These are phyloP conservation scores for Fragum whitleyi DNA, from an alignment of 2,888 invertebrate genomes.

Conservation along the genomic window DNA sequence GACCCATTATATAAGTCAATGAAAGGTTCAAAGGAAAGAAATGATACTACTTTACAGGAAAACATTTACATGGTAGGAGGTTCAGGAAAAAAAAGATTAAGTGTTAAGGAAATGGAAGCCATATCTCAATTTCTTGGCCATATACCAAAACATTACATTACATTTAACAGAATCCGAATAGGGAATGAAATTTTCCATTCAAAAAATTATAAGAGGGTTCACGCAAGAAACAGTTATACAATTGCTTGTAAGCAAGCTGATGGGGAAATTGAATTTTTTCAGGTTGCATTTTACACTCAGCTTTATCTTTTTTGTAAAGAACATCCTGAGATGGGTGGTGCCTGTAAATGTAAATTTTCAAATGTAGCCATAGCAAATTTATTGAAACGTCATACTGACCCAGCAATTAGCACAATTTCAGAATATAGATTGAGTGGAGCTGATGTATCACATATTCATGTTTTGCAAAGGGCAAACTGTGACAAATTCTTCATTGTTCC, in stretches of 20 bases:
- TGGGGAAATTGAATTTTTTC: background rate
- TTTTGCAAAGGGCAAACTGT: background rate
- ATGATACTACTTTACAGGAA: background rate
- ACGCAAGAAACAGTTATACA: constrained; percentile 20
- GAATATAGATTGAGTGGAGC: background rate
- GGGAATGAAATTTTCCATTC: constrained; percentile 27
- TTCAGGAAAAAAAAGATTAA: background rate
- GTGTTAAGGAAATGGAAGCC: background rate
- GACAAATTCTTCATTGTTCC: background rate
- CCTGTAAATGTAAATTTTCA: background rate
- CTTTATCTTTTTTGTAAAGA: background rate
- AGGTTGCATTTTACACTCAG: background rate
- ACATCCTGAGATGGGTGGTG: background rate
- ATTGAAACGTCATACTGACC: background rate
- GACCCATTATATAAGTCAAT: background rate
- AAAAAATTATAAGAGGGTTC: constrained; percentile 13
- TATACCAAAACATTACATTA: constrained; percentile 2
- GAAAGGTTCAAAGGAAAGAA: background rate
- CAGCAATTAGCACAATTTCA: background rate
- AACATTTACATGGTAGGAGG: constrained; percentile 4
- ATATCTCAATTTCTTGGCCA: constrained; percentile 20
- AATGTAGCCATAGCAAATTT: background rate
- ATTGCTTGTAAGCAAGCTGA: background rate
- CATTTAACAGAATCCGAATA: constrained; percentile 24
- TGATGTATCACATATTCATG: background rate